A percentile compares a stretch with the other conserved stretches of the same genome.
These are phyloP conservation scores for Gallinago solitaria DNA, from an alignment of 2,797 vertebrate genomes.

Conservation along the genomic window DNA sequence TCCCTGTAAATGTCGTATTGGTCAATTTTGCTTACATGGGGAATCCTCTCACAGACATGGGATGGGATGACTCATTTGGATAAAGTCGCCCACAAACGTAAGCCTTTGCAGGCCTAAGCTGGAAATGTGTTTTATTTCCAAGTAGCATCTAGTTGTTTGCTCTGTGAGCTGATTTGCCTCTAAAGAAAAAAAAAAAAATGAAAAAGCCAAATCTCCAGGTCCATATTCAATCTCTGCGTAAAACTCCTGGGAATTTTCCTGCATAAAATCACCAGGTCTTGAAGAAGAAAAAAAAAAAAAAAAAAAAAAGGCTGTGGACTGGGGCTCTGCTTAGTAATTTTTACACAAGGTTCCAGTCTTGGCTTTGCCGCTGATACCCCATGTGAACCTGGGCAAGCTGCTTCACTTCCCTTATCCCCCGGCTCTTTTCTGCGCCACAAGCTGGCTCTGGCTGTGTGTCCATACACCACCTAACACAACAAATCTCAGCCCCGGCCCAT, in stretches of 20 bases:
- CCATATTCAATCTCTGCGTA: neutral
- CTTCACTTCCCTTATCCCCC: neutral
- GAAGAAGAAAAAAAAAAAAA: neutral
- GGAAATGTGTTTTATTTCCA: constrained; percentile 27
- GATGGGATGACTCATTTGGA: constrained; percentile 10
- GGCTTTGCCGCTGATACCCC: neutral
- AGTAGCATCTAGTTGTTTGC: neutral
- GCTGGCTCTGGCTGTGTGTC: neutral
- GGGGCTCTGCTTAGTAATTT: neutral
- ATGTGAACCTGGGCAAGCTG: neutral
- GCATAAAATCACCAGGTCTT: neutral
- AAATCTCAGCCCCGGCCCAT: neutral
- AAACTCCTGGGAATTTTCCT: neutral
- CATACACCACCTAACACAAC: fast-evolving
- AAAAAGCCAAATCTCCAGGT: neutral
- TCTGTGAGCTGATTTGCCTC: constrained; percentile 5
- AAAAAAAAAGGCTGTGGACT: neutral
- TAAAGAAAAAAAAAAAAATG: neutral
- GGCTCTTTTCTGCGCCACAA: fast-evolving
- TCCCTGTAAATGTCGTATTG: neutral
- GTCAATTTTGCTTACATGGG: constrained; percentile 1
- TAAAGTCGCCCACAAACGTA: neutral
- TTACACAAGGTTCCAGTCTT: neutral
- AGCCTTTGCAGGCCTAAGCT: constrained; percentile 21
- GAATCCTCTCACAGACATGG: constrained; percentile 32